A percentile compares a stretch with the other conserved stretches of the same genome.
Evolutionary conservation across 2,113 vertebrate species (phyloP).

Genomic region (Erpornis zantholeuca): DNA sequence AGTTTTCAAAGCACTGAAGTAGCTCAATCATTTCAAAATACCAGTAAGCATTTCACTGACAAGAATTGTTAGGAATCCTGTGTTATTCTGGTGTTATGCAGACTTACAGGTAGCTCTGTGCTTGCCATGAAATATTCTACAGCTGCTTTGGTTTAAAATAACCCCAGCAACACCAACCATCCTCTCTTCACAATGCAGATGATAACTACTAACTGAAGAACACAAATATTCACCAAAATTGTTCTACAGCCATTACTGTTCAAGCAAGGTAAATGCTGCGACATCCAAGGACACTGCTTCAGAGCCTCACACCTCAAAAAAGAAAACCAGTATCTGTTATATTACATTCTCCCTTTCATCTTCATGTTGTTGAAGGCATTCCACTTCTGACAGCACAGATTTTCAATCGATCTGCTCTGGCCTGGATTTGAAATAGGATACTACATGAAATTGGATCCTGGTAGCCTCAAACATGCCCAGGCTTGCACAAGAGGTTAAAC

Average conservation of each 20-base stretch:
- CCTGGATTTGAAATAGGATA: conserved; percentile 57
- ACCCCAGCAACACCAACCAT: not conserved
- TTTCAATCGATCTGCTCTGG: conserved; percentile 1
- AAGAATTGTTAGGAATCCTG: not conserved
- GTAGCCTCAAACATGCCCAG: conserved; percentile 23
- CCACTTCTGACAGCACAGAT: conserved; percentile 13
- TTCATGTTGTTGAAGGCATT: conserved; percentile 19
- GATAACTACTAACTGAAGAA: not conserved
- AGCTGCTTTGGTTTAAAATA: not conserved
- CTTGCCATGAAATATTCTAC: not conserved
- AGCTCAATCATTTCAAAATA: not conserved
- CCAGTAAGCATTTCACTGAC: not conserved
- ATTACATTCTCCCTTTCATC: not conserved
- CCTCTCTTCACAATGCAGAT: not conserved
- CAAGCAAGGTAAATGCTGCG: not conserved
- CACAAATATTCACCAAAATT: conserved; percentile 21
- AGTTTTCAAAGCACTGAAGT: not conserved
- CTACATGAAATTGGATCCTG: conserved; percentile 41
- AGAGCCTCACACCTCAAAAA: not conserved
- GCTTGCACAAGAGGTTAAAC: conserved; percentile 10
- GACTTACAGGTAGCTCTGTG: not conserved
- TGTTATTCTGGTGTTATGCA: not conserved
- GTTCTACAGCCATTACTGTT: not conserved
- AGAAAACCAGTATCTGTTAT: not conserved
- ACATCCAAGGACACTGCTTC: not conserved